These are phyloP conservation scores for Limnodromus scolopaceus DNA, from an alignment of 2,797 vertebrate species.

Conservation along the genomic window DNA sequence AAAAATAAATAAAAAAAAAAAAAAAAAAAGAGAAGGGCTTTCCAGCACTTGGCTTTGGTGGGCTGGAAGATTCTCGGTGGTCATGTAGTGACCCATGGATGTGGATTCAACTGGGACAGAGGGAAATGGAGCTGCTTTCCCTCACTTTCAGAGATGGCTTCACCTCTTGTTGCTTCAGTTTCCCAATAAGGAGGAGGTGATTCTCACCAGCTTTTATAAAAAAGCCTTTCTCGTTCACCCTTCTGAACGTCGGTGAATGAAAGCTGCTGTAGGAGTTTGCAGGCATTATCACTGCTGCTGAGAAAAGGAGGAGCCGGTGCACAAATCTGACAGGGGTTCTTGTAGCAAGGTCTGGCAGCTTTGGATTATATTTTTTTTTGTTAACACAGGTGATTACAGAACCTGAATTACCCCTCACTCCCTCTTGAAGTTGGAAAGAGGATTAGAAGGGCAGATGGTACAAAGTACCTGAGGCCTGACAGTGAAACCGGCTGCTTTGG, in stretches of 20 bases:
- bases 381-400: neutral
- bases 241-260: rapidly evolving
- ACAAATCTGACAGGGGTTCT: neutral
- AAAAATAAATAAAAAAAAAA: neutral
- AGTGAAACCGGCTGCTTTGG: neutral
- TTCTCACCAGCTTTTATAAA: neutral
- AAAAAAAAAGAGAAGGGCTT: neutral
- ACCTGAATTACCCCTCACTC: neutral
- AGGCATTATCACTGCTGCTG: neutral
- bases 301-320: neutral
- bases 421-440: neutral
- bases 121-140: neutral
- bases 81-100: neutral
- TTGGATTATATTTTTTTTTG: neutral
- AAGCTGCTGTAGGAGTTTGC: neutral
- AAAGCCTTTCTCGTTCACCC: no score
- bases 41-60: neutral
- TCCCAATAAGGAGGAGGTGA: neutral
- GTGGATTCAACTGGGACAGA: neutral
- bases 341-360: neutral
- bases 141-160: neutral
- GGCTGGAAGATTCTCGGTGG: neutral
- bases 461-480: rapidly evolving
- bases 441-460: slow-evolving; percentile 47
- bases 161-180: neutral